A percentile compares a stretch with the other conserved stretches of the same genome.
phyloP scores from a whole-genome alignment of 1,140 invertebrate species.

The Pseudomyrmex dendroicus region DNA sequence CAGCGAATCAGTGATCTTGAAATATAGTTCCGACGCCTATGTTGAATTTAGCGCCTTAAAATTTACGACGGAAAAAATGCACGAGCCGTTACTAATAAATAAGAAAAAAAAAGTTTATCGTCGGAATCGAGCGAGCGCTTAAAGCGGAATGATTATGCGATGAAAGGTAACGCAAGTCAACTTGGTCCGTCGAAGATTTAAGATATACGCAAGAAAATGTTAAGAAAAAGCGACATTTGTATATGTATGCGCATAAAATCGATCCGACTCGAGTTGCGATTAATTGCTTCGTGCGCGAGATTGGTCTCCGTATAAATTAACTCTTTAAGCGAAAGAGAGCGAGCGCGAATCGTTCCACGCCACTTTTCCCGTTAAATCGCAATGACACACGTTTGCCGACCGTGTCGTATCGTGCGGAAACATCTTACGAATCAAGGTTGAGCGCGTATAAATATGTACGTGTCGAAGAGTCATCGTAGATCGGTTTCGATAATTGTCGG shows the following conservation, averaged over 20 bases:
- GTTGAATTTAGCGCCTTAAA: conserved; percentile 33
- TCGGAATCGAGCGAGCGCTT: background rate
- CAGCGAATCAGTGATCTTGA: conserved; percentile 42
- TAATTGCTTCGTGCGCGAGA: conserved; percentile 20
- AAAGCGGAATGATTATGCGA: conserved; percentile 26
- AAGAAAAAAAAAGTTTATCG: conserved; percentile 1
- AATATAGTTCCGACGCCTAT: conserved; percentile 41
- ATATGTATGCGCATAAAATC: conserved; percentile 3
- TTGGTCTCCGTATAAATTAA: background rate
- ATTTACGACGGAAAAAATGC: conserved; percentile 27
- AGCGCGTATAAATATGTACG: too few relatives aligned
- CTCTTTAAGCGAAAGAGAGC: background rate
- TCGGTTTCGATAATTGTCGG: background rate
- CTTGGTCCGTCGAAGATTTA: background rate
- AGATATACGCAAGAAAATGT: conserved; percentile 6
- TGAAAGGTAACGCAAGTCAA: background rate
- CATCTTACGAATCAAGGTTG: conserved; percentile 12
- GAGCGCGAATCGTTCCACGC: conserved; percentile 9
- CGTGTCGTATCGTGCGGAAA: conserved; percentile 2
- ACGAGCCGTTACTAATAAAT: conserved; percentile 39
- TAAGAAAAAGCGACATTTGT: background rate
- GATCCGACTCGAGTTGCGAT: conserved; percentile 10
- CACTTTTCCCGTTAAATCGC: conserved; percentile 48
- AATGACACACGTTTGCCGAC: conserved; percentile 17
- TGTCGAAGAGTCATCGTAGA: background rate